Evolutionary conservation across 2,888 invertebrate genomes (phyloP).

Genomic region (Aspidapion aeneum): DNA sequence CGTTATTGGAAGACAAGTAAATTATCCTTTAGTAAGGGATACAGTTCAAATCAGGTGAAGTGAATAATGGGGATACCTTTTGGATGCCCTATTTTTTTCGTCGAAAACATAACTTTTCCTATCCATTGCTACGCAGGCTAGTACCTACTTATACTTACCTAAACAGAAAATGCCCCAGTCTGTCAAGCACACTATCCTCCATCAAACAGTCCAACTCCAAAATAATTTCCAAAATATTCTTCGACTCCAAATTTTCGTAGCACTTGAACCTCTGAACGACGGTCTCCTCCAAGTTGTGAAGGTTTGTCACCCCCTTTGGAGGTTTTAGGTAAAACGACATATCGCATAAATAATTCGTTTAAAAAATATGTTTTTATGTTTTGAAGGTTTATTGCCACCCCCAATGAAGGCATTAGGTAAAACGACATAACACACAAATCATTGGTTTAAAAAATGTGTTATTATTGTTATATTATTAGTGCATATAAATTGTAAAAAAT

Average conservation of each 20-base stretch:
- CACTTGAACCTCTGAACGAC: conserved; percentile 52
- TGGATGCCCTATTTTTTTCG: too few species aligned
- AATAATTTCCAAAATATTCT: conserved; percentile 35
- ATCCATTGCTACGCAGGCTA: too few species aligned
- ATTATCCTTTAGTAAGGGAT: too few species aligned
- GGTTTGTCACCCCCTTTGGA: conserved; percentile 53
- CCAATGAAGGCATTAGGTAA: conserved; percentile 56
- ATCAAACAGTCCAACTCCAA: conserved; percentile 52
- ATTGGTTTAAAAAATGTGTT: neutral
- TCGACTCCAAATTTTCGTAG: conserved; percentile 44
- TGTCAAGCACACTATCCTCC: conserved; percentile 57
- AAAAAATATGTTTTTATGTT: conserved; percentile 47
- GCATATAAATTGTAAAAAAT: too few species aligned
- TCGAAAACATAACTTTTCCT: too few species aligned
- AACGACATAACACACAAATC: conserved; percentile 41
- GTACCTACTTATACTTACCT: too few species aligned
- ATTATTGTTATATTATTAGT: too few species aligned
- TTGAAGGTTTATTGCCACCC: conserved; percentile 52
- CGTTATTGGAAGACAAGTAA: too few species aligned
- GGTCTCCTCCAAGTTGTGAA: conserved; percentile 55
- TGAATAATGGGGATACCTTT: too few species aligned
- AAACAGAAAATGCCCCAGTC: conserved; percentile 57
- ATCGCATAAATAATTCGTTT: neutral
- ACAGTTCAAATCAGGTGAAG: too few species aligned
- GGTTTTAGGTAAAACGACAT: conserved; percentile 54